These are phyloP conservation scores for Trachelus troglodyta DNA, from an alignment of 2,888 invertebrate genomes.

Conservation along the genomic window DNA sequence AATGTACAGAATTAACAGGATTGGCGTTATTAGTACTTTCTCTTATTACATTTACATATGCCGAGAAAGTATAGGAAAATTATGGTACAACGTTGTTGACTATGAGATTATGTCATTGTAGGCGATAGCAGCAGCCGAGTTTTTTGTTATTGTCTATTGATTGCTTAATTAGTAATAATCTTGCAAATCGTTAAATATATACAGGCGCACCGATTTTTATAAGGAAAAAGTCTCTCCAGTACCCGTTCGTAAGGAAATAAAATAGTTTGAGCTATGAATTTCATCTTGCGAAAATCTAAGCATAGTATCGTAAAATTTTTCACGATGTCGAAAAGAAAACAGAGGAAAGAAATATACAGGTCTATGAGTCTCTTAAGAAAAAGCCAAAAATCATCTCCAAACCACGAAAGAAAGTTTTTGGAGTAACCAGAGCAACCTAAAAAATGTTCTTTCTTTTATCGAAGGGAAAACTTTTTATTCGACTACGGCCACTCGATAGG, in stretches of 20 bases:
- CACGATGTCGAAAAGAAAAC: neutral
- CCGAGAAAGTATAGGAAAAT: neutral
- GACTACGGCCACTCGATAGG: neutral
- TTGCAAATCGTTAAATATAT: neutral
- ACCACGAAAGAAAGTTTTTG: neutral
- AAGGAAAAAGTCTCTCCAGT: neutral
- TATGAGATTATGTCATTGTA: neutral
- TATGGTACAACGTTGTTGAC: neutral
- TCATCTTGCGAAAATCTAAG: neutral
- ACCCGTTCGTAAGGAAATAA: neutral
- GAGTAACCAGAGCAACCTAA: neutral
- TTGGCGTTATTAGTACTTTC: neutral
- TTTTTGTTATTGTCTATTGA: neutral
- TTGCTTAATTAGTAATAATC: constrained; percentile 9
- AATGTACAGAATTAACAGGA: neutral
- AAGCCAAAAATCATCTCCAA: neutral
- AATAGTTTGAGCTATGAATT: neutral
- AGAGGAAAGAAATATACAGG: neutral
- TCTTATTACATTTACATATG: neutral
- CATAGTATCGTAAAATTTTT: neutral
- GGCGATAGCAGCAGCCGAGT: neutral
- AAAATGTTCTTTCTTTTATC: neutral
- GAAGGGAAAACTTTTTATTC: neutral
- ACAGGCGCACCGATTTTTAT: neutral
- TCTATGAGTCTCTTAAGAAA: neutral